Percentiles rank a stretch among this genome's conserved stretches.
Conservation (phyloP, 1,140 invertebrate species). For the Oedothorax gibbosus region DNA sequence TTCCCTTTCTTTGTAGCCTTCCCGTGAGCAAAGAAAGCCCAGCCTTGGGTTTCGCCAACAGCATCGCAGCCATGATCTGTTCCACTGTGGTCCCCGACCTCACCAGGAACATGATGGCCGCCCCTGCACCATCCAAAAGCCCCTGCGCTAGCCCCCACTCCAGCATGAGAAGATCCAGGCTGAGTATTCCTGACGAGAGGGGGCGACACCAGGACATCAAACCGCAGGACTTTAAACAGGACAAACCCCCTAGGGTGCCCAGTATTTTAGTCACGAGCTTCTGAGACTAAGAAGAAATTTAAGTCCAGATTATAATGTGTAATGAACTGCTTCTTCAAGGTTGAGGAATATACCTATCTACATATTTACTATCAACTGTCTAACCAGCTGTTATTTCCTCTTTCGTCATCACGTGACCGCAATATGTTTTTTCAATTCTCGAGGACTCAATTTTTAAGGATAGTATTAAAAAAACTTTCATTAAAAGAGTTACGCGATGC, state of each 20-base stretch:
- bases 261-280: constrained; percentile 57
- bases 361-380: too few relatives aligned
- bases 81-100: constrained; percentile 50
- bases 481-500: too few relatives aligned
- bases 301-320: too few relatives aligned
- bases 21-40: constrained; percentile 56
- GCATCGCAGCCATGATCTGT: constrained; percentile 47
- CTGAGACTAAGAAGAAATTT: background rate
- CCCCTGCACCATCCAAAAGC: constrained; percentile 5
- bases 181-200: constrained; percentile 49
- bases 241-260: constrained; percentile 15
- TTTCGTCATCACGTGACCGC: too few relatives aligned
- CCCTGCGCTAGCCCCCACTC: constrained; percentile 42
- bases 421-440: too few relatives aligned
- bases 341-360: too few relatives aligned
- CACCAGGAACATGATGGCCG: background rate
- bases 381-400: too few relatives aligned
- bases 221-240: background rate
- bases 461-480: too few relatives aligned
- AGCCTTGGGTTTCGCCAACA: constrained; percentile 53
- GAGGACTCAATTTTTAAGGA: too few relatives aligned
- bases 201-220: constrained; percentile 5
- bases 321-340: too few relatives aligned
- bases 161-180: constrained; percentile 41
- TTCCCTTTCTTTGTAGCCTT: constrained; percentile 8